Evolutionary conservation across 2,888 invertebrate species (phyloP), one percentile per base, ranked within the genome.

Genomic region (Microplitis deprimator): DNA sequence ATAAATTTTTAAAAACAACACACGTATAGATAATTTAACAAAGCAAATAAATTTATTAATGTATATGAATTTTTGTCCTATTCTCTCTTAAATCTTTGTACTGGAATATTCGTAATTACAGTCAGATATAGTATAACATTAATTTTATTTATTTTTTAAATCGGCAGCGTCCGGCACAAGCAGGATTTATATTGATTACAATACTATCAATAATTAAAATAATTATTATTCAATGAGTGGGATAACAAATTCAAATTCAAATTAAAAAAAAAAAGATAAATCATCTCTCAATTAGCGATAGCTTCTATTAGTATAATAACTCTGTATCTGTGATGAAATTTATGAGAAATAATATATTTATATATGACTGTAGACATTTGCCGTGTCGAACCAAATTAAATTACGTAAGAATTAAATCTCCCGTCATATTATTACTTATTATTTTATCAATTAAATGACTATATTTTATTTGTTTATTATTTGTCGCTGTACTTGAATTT

Each of bases 71-170:
- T 70, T 65, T 29, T 39, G 13, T 60, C 40, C n/a, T 73, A 6
- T 29, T 64, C 13, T 41, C 67, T 73, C 20, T 8, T 62, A 29
- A 77, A 77, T 79, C 67, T 79, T 81, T 80, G 80, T 78, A 81
- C 78, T 79, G 79, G 77, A 73, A 76, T 80, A 79, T 78, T 78
- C 75, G 75, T 81, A 79, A 79, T 79, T 73, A 79, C 67, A 78
- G 74, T 79, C 69, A 76, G 69, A 77, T 68, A 73, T 74, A 40
- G 41, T 65, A 71, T 50, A 50, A 50, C 50, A 50, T 50, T 62
- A 16, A 40, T 62, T 39, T 8, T 40, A 41, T 39, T 68, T 7
- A n/a, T 50, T 68, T 20, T 41, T 7, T 20, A 6, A 50, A 73
- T 39, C 29, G 16, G 61, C 7, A 40, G 40, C 67, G 39, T 61